Evolutionary conservation across 2,113 vertebrate genomes (phyloP), one percentile per base, ranked within the genome.

Genomic region (Pipa parva): DNA sequence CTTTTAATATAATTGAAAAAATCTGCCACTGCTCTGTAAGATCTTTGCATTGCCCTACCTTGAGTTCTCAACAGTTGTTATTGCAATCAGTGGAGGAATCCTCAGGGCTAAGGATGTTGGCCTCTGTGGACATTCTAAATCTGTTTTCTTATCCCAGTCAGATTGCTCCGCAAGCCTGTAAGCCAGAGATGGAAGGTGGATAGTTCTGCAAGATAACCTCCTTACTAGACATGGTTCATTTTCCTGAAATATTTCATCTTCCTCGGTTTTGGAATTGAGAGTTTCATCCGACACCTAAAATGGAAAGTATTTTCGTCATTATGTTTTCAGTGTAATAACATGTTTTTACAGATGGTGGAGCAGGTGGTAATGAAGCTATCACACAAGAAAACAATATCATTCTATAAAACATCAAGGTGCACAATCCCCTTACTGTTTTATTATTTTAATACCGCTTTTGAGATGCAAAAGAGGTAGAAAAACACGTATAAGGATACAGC

Each of bases 101-200:
- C 90, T 93, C 69, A 99, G 75, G 2, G 92, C 85, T 74, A 99
- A 92, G 57, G 91, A 92, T 0, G 81, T 95, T 1, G 95, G 94
- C 56, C 95, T 85, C 13, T 84, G 77, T 6, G 91, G 57, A 3
- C 73, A 81, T 56, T 93, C 87, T 0, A 78, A 59, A 54, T 97
- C 95, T 20, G 78, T 78, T 73, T 79, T 94, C 55, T 81, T 91
- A 20, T 93, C 91, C 66, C 83, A 89, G 59, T 97, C 95, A 63
- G 87, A 83, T 77, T 97, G 95, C 63, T 95, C 94, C 42, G 97
- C 78, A 69, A 92, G 92, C 68, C 95, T 89, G 75, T 97, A 98
- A 73, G 93, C 93, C 59, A 98, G 77, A 0, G 96, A 91, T 0
- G 96, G 96, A 74, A 99, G 86, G 76, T 97, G 95, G 45, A 99